phyloP scores from a whole-genome alignment of 2,113 vertebrate genomes.

The Gymnocephalus cernua region DNA sequence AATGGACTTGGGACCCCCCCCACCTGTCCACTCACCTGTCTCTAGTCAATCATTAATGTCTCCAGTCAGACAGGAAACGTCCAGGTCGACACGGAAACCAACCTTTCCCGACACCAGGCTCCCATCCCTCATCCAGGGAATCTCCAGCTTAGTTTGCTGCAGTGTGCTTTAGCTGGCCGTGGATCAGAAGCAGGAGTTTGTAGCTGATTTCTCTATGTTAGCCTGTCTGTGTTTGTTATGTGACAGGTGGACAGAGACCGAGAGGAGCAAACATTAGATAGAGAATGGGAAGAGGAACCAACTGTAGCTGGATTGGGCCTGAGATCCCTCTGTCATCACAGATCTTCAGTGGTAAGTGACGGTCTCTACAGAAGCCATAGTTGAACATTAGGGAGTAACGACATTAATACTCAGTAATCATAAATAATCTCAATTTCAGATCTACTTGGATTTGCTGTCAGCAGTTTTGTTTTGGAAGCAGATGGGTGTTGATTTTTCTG shows the following conservation, averaged over 20 bases:
- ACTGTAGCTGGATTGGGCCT: conserved; percentile 80
- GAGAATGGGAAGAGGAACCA: conserved; percentile 63
- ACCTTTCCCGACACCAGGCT: no score
- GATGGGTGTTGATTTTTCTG: no score
- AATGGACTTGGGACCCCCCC: conserved; percentile 78
- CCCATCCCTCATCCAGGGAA: background rate
- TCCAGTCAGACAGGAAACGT: conserved; percentile 43
- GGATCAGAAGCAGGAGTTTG: background rate
- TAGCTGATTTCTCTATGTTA: no score
- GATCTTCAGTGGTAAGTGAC: conserved; percentile 80
- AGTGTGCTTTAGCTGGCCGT: background rate
- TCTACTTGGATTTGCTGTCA: no score
- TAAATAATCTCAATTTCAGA: no score
- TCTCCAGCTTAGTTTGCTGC: background rate
- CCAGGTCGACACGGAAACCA: conserved; percentile 35
- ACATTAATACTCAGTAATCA: no score
- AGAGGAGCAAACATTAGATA: no score
- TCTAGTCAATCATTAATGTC: conserved; percentile 82
- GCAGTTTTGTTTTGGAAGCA: no score
- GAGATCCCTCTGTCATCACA: conserved; percentile 84
- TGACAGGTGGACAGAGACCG: background rate
- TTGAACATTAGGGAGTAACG: no score
- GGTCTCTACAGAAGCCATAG: no score
- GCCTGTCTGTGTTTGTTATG: background rate
- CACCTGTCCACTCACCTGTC: conserved; percentile 67